phyloP scores from a whole-genome alignment of 1,140 invertebrate genomes.

The Drosophila nebulosa region DNA sequence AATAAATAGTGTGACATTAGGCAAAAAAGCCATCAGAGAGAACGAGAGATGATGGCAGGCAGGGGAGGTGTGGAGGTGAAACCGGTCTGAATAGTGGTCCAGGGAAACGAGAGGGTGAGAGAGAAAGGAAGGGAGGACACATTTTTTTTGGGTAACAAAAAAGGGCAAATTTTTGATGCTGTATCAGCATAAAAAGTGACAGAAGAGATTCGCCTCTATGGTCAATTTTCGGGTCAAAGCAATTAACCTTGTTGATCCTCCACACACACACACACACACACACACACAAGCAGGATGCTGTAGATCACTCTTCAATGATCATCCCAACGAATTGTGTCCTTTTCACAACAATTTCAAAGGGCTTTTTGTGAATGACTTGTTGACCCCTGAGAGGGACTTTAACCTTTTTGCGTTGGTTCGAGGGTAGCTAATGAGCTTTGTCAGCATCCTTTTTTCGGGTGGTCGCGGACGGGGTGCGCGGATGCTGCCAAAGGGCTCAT shows the following conservation, averaged over 20 bases:
- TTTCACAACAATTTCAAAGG: conserved; percentile 23
- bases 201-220: neutral
- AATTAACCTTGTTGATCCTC: conserved; percentile 54
- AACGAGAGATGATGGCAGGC: too few relatives aligned
- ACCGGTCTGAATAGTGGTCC: neutral
- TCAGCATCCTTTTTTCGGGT: conserved; percentile 1
- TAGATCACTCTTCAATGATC: conserved; percentile 12
- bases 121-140: neutral
- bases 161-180: conserved; percentile 16
- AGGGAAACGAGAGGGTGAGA: neutral
- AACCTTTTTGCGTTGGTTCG: too few relatives aligned
- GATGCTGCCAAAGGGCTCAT: neutral
- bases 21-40: conserved; percentile 50
- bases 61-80: too few relatives aligned
- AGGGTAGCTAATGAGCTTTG: conserved; percentile 1
- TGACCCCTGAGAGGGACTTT: neutral
- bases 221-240: conserved; percentile 5
- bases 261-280: too few relatives aligned
- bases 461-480: too few relatives aligned
- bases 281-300: conserved; percentile 48
- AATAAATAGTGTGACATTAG: conserved; percentile 78
- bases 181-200: neutral
- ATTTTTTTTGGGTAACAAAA: conserved; percentile 27
- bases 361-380: neutral
- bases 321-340: conserved; percentile 32